A percentile compares a stretch with the other conserved stretches of the same genome.
These are phyloP conservation scores for Macaria notata DNA, from an alignment of 2,888 invertebrate genomes.

Conservation along the genomic window DNA sequence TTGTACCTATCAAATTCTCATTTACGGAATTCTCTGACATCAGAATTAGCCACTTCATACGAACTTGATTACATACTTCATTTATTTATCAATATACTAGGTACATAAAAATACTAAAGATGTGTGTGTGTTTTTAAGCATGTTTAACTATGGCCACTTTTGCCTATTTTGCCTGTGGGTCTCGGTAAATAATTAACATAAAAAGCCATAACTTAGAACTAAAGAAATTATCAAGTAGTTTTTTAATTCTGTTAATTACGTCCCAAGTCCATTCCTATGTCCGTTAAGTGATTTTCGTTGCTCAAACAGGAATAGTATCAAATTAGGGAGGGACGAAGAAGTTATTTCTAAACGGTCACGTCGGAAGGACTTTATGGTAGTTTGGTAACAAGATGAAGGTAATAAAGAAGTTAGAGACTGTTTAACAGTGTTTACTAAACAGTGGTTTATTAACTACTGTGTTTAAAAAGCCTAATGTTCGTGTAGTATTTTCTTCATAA, in stretches of 20 bases:
- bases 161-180: too few species aligned
- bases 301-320: slow-evolving; percentile 48
- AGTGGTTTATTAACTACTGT: too few species aligned
- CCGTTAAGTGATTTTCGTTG: slow-evolving; percentile 42
- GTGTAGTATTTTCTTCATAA: too few species aligned
- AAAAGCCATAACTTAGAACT: background rate
- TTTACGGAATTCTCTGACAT: too few species aligned
- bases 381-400: slow-evolving; percentile 10
- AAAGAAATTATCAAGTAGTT: slow-evolving; percentile 7
- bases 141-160: background rate
- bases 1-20: too few species aligned
- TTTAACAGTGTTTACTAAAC: too few species aligned
- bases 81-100: too few species aligned
- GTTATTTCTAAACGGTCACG: slow-evolving; percentile 47
- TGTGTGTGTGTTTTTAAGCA: background rate
- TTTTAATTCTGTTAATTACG: slow-evolving; percentile 8
- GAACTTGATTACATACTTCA: too few species aligned
- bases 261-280: slow-evolving; percentile 24
- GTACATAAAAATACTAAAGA: too few species aligned
- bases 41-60: too few species aligned
- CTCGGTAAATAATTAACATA: background rate
- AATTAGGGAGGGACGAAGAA: slow-evolving; percentile 53
- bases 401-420: slow-evolving; percentile 5
- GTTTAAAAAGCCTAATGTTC: too few species aligned
- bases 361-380: slow-evolving; percentile 22